These are phyloP conservation scores for Notodonta dromedarius DNA, from an alignment of 2,888 invertebrate genomes.

Conservation along the genomic window DNA sequence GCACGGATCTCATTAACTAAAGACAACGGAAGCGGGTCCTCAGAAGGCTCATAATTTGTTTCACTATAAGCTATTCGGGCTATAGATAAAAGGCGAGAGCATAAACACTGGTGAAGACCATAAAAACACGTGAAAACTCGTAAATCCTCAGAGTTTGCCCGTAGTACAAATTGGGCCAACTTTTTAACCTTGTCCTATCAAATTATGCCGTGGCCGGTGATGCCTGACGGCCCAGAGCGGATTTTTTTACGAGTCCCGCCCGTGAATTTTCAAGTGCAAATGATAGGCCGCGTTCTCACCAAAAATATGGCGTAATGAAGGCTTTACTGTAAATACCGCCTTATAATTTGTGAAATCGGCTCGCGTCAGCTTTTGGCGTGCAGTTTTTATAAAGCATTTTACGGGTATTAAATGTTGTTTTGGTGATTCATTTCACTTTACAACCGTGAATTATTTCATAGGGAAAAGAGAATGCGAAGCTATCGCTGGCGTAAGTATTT, in stretches of 20 bases:
- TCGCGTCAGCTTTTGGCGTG: constrained; percentile 20
- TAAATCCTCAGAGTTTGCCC: constrained; percentile 46
- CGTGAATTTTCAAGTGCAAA: constrained; percentile 44
- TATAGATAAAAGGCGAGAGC: constrained; percentile 16
- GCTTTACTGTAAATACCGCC: constrained; percentile 24
- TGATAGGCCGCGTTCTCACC: constrained; percentile 23
- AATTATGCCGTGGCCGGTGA: constrained; percentile 50
- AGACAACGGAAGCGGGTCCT: constrained; percentile 20
- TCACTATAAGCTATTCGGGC: constrained; percentile 24
- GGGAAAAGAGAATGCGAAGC: too few relatives aligned
- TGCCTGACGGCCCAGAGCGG: constrained; percentile 40
- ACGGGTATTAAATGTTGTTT: too few relatives aligned
- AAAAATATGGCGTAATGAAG: constrained; percentile 37
- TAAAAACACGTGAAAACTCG: constrained; percentile 27
- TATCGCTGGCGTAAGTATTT: too few relatives aligned
- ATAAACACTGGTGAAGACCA: constrained; percentile 24
- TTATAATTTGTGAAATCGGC: constrained; percentile 32
- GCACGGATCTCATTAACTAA: constrained; percentile 17
- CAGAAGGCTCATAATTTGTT: constrained; percentile 29
- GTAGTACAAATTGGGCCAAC: constrained; percentile 53
- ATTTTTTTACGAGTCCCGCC: constrained; percentile 47
- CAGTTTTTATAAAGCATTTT: too few relatives aligned
- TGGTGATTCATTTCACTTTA: too few relatives aligned
- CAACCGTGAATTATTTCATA: too few relatives aligned
- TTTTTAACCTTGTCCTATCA: constrained; percentile 59